Evolutionary conservation across 2,113 vertebrate species (phyloP), one percentile per base, ranked within the genome.

Genomic region (Pholis gunnellus): DNA sequence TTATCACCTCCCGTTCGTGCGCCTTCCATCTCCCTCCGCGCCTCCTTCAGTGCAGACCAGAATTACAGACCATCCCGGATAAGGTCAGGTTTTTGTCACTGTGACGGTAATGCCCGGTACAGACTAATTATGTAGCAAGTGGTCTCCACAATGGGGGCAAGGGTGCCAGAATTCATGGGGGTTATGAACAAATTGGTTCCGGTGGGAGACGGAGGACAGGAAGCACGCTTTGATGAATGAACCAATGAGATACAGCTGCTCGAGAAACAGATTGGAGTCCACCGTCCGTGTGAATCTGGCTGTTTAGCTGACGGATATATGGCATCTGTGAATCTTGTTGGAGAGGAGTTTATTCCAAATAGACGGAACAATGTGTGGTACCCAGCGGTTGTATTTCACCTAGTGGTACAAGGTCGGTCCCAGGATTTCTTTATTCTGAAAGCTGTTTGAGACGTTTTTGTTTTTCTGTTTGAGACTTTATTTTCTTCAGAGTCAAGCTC

Each of bases 111-210:
- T 84, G 90, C 77, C 77, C 81, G 82, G 73, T 89, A 87, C 89
- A 89, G 87, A 88, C 91, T 92, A 92, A 93, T 94, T 93, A 93
- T 87, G 87, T 74, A 48, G 81, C 85, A 90, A 88, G 79, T 65
- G 27, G 73, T 76, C 91, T 88, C 38, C 68, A 78, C 88, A 87
- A 79, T 86, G 63, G 80, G 84, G 81, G 77, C 48, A 63, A 79
- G 78, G 89, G 85, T 84, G 84, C 84, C 84, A 90, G 82, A 86
- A 93, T 89, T 88, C 87, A 91, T 87, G 89, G 87, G 25, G 90
- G 89, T 94, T 92, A 89, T 86, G 90, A 91, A 91, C 89, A 94
- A 93, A 94, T 94, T 93, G 91, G 91, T 93, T 94, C 91, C 87
- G 85, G 79, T 90, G 92, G 94, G 91, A 94, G 82, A 90, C 44